Percentiles rank a stretch among this genome's conserved stretches.
phyloP scores from a whole-genome alignment of 2,797 vertebrate genomes.

The Darevskia nairensis region DNA sequence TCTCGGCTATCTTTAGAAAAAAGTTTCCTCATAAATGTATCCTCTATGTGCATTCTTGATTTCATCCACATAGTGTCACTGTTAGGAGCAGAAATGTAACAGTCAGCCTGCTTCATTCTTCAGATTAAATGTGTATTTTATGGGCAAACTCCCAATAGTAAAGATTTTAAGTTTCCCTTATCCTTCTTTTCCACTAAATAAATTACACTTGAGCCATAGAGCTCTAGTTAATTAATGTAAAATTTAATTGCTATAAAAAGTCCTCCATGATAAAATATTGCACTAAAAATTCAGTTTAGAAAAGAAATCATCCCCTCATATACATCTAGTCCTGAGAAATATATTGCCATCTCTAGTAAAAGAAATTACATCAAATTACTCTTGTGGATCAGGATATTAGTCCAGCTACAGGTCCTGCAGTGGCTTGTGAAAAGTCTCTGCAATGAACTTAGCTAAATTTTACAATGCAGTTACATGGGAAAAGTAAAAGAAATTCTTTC shows the following conservation, averaged over 20 bases:
- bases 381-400: constrained; percentile 28
- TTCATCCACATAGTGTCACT: constrained; percentile 83
- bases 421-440: constrained; percentile 49
- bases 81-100: constrained; percentile 75
- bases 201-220: constrained; percentile 23
- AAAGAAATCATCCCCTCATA: constrained; percentile 21
- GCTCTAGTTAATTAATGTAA: constrained; percentile 51
- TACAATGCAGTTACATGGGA: not conserved
- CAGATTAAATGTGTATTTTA: constrained; percentile 46
- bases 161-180: constrained; percentile 39
- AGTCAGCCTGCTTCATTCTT: constrained; percentile 56
- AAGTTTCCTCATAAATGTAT: constrained; percentile 3
- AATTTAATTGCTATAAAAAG: constrained; percentile 61
- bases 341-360: constrained; percentile 24
- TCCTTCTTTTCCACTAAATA: constrained; percentile 41
- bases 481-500: constrained; percentile 36
- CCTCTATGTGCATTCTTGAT: constrained; percentile 70
- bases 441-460: constrained; percentile 46
- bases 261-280: constrained; percentile 46
- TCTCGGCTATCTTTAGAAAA: not conserved
- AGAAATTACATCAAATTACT: constrained; percentile 43
- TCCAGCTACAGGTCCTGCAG: constrained; percentile 31
- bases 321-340: constrained; percentile 34
- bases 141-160: constrained; percentile 44
- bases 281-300: constrained; percentile 37